Base-by-base conservation (phyloP, 2,888 invertebrate genomes). In the Hydriomena furcata region DNA sequence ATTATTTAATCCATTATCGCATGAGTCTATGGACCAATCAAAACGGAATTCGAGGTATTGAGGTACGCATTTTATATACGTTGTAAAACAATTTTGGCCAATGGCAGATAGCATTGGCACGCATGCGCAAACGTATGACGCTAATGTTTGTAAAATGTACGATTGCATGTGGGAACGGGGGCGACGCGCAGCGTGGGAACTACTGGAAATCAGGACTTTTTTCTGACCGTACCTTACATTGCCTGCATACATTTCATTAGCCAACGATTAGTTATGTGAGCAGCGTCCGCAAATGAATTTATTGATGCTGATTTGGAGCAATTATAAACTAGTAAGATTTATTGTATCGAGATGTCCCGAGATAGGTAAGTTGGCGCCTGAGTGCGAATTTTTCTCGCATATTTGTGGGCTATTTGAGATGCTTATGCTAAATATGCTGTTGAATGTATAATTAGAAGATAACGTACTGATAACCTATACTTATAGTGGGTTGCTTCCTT, bases 81-180 rank as follows among this genome's bases (percentile, higher is more conserved):
- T 66, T 54, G 67, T 65, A 58, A 65, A 55, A 58, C 51, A 64
- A 71, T 73, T 74, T 74, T 71, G 70, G 66, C 83, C 83, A 83
- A 81, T 84, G 60, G 74, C 60, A 59, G 71, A 71, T 75, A 73
- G 72, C 77, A 76, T 76, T 76, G 68, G 66, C 67, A 73, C 82
- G 79, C 84, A 82, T 74, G 79, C 80, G 80, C 72, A 45, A 50
- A 66, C 68, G 70, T 73, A 66, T 72, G 75, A 78, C 73, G 74
- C 68, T 72, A 81, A 79, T 79, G 75, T 73, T 72, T 73, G 69
- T 76, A 77, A 72, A 74, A 76, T 65, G 61, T 59, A 70, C 65
- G 66, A 75, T 73, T 71, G 73, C 73, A 72, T 81, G 82, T 87
- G 87, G 76, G 88, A 88, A 88, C 69, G 73, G 69, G 87, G 76